phyloP scores from a whole-genome alignment of 2,113 vertebrate genomes.

The Thunnus thynnus region DNA sequence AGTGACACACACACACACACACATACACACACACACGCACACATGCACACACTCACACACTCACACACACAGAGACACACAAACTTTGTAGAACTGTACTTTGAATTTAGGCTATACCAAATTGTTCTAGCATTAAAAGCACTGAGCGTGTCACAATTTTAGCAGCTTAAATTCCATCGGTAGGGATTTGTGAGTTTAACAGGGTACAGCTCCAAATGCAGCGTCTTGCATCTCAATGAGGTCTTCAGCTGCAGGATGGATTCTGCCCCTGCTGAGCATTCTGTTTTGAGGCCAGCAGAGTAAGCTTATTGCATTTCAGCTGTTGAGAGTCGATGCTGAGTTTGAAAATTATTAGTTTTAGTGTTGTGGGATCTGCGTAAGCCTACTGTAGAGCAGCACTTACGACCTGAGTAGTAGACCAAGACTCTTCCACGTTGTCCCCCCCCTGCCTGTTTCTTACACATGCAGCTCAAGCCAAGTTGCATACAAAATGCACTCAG shows the following conservation, averaged over 20 bases:
- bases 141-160: constrained; percentile 70
- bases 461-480: constrained; percentile 2
- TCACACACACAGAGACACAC: background rate
- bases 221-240: constrained; percentile 77
- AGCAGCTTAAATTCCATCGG: constrained; percentile 72
- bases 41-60: too few relatives aligned
- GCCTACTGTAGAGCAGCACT: constrained; percentile 45
- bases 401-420: constrained; percentile 46
- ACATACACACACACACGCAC: background rate
- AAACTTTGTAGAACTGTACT: constrained; percentile 53
- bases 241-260: constrained; percentile 73
- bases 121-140: constrained; percentile 74
- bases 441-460: background rate
- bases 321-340: constrained; percentile 66
- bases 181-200: constrained; percentile 76
- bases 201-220: constrained; percentile 61
- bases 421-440: constrained; percentile 13
- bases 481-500: background rate
- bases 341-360: constrained; percentile 65
- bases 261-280: constrained; percentile 70
- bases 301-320: constrained; percentile 70
- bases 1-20: constrained; percentile 21
- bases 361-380: constrained; percentile 50
- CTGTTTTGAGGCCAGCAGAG: constrained; percentile 69
- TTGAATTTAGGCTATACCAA: constrained; percentile 64